Percentiles rank a stretch among this genome's conserved stretches.
These are phyloP conservation scores for Ibycter americanus DNA, from an alignment of 2,797 vertebrate genomes.

Conservation along the genomic window DNA sequence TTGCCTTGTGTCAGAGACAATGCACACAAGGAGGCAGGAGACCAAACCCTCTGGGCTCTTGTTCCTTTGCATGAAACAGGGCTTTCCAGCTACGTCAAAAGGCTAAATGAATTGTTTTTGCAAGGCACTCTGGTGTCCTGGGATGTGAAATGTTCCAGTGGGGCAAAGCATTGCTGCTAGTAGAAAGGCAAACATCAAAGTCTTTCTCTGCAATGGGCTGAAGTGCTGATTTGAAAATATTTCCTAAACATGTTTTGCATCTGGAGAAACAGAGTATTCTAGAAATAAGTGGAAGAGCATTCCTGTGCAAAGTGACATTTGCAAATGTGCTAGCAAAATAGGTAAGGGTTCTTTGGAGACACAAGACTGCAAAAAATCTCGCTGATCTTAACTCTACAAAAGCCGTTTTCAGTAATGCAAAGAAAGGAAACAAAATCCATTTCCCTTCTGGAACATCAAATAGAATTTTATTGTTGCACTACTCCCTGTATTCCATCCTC, in stretches of 20 bases:
- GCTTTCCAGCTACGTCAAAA: neutral
- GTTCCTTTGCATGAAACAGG: neutral
- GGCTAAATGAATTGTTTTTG: neutral
- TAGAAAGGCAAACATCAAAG: neutral
- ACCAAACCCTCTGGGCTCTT: neutral
- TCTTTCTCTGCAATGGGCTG: neutral
- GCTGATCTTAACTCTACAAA: neutral
- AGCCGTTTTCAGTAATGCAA: neutral
- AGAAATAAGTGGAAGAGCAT: neutral
- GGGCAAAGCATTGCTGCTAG: neutral
- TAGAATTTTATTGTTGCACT: neutral
- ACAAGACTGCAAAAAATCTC: neutral
- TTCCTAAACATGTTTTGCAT: conserved; percentile 11
- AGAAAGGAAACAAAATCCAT: neutral
- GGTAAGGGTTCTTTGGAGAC: neutral
- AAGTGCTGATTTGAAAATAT: conserved; percentile 30
- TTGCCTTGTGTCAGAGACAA: neutral
- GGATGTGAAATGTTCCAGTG: neutral
- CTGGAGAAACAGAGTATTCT: neutral
- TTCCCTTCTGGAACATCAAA: neutral
- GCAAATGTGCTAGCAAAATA: neutral
- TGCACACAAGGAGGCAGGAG: neutral
- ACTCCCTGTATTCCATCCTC: neutral
- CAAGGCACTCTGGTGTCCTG: neutral
- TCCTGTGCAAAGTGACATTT: neutral